Base-by-base conservation (phyloP, 2,888 invertebrate genomes). In the Hydroisotoma schaefferi region DNA sequence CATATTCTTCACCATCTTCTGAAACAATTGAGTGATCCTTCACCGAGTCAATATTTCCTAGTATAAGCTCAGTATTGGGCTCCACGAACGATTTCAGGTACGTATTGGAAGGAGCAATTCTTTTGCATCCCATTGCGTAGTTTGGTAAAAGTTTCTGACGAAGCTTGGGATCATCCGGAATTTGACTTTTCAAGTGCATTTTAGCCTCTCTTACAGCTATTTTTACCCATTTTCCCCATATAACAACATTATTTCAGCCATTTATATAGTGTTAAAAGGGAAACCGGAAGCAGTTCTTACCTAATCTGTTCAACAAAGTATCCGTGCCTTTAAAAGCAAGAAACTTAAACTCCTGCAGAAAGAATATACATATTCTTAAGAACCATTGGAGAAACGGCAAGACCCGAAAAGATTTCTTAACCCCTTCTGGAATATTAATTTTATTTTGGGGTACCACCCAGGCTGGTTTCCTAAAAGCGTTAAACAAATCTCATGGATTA, bases 51-150 rank as follows among this genome's bases (percentile, higher is more conserved):
- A 68, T 63, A 44, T n/a, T 47, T 10, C 26, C 43, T 8, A 40
- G 23, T 43, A 55, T 49, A 2, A 68, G 44, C 26, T 60, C 33
- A n/a, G 55, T 52, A 37, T 66, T 55, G 6, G 59, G 27, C 20
- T 48, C 56, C 8, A 47, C 46, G 18, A 68, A 44, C 2, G 62
- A 53, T 22, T 57, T 57, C 22, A 61, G 64, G 40, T 62, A 68
- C 10, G 55, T 57, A 44, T 54, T 59, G 1, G 63, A 58, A 2
- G 59, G 57, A 1, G 55, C 20, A 8, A 65, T 52, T 22, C 63
- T 44, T 40, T 63, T 68, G 33, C 68, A 65, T 12, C 68, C 68
- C 52, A 68, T 64, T 22, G 48, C 47, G 33, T 66, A 57, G n/a
- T 52, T 57, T 0, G 68, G 63, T 1, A 28, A 57, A 29, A 68